A percentile compares a stretch with the other conserved stretches of the same genome.
Conservation (phyloP, 2,113 vertebrate species). For the Pachyramphus minor region DNA sequence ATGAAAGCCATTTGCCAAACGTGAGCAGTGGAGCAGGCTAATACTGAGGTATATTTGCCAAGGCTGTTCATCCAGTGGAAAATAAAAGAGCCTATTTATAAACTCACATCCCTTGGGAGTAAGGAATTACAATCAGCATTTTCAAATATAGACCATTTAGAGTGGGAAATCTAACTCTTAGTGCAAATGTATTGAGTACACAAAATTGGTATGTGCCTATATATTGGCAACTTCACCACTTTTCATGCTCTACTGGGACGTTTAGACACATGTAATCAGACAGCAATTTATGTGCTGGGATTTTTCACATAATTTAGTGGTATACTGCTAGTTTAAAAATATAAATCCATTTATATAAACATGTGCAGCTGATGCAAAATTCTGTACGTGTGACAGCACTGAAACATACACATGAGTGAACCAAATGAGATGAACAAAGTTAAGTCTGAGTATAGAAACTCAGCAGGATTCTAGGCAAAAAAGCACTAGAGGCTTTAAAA, state of each 20-base stretch:
- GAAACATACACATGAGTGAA: background rate
- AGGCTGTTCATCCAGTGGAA: background rate
- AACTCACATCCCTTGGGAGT: background rate
- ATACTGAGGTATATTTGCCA: background rate
- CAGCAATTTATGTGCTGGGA: background rate
- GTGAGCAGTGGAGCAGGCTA: background rate
- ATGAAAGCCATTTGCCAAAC: background rate
- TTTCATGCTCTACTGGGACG: background rate
- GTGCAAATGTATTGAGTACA: background rate
- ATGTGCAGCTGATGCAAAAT: background rate
- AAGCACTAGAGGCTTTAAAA: background rate
- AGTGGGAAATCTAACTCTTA: constrained; percentile 1
- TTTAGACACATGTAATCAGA: background rate
- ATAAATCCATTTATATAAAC: constrained; percentile 5
- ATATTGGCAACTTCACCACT: constrained; percentile 11
- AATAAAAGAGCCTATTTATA: background rate
- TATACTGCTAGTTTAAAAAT: background rate
- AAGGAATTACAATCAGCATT: background rate
- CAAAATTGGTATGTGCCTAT: constrained; percentile 33
- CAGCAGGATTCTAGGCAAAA: background rate
- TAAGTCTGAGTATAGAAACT: background rate
- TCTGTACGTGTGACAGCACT: background rate
- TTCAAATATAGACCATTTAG: background rate
- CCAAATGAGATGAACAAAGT: background rate
- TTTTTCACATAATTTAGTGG: constrained; percentile 33